Conservation (phyloP, 2,797 vertebrate species). For the Ctenochaetus hawaiiensis region DNA sequence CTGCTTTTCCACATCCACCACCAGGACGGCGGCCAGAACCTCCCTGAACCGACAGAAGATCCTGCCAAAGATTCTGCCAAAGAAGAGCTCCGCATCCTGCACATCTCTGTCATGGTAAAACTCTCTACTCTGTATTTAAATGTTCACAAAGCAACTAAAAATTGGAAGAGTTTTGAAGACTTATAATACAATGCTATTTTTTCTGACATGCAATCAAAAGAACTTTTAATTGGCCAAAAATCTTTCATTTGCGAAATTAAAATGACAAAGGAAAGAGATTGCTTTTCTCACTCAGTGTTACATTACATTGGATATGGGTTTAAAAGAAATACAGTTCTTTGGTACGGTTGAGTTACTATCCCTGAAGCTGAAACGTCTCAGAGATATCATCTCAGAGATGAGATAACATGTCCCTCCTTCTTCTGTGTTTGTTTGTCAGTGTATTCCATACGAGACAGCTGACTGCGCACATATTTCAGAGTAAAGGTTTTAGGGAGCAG, state of each 20-base stretch:
- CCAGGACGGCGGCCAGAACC: slow-evolving; percentile 91
- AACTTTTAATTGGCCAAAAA: slow-evolving; percentile 43
- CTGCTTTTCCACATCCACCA: slow-evolving; percentile 99
- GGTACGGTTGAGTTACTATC: background rate
- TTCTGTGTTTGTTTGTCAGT: slow-evolving; percentile 41
- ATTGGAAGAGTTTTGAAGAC: background rate
- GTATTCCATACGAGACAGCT: slow-evolving; percentile 40
- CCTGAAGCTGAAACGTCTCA: slow-evolving; percentile 9
- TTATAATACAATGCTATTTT: background rate
- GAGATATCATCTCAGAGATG: slow-evolving; percentile 35
- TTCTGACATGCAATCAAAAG: slow-evolving; percentile 15
- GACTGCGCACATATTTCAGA: slow-evolving; percentile 27
- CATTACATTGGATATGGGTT: slow-evolving; percentile 1
- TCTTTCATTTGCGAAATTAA: slow-evolving; percentile 29
- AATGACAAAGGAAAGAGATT: background rate
- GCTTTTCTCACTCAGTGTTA: slow-evolving; percentile 1
- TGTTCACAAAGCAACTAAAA: slow-evolving; percentile 11
- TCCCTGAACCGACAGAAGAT: slow-evolving; percentile 92
- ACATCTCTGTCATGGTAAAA: slow-evolving; percentile 98
- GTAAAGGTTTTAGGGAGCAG: slow-evolving; percentile 27
- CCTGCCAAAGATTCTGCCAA: slow-evolving; percentile 92
- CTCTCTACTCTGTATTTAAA: background rate
- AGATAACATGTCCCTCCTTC: background rate
- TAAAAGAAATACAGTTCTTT: background rate
- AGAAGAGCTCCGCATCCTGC: slow-evolving; percentile 96